A percentile compares a stretch with the other conserved stretches of the same genome.
phyloP scores from a whole-genome alignment of 2,888 invertebrate genomes.

The Rhyacophila evoluta region DNA sequence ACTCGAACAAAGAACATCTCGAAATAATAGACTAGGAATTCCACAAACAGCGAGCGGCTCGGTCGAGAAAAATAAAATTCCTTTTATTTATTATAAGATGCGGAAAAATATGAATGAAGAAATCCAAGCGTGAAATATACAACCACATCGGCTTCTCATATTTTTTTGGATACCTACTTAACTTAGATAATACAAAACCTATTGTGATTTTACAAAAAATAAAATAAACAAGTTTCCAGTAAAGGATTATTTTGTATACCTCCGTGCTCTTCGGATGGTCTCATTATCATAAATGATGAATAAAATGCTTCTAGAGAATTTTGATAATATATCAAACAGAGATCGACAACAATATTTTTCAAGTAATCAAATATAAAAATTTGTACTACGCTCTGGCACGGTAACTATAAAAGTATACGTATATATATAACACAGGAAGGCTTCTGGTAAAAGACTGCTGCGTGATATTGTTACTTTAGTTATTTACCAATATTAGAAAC shows the following conservation, averaged over 20 bases:
- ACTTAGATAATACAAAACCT: neutral
- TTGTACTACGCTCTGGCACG: too few species aligned
- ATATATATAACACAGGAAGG: too few species aligned
- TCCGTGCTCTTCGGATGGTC: neutral
- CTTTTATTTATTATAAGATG: conserved; percentile 39
- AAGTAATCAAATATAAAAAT: too few species aligned
- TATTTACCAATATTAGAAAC: too few species aligned
- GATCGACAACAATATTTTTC: too few species aligned
- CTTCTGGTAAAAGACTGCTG: too few species aligned
- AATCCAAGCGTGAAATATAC: conserved; percentile 41
- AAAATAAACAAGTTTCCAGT: neutral
- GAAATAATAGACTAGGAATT: neutral
- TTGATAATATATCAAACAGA: neutral
- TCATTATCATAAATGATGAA: neutral
- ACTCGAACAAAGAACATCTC: neutral
- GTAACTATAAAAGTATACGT: too few species aligned
- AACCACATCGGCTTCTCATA: conserved; percentile 12
- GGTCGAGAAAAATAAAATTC: conserved; percentile 28
- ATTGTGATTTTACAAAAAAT: neutral
- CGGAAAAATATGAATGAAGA: conserved; percentile 38
- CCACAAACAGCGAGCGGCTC: neutral
- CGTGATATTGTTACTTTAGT: too few species aligned
- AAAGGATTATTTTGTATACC: neutral
- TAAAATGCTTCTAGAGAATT: neutral
- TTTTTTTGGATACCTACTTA: conserved; percentile 17